phyloP scores from a whole-genome alignment of 1,140 invertebrate species.

The Leptinotarsa defecta region DNA sequence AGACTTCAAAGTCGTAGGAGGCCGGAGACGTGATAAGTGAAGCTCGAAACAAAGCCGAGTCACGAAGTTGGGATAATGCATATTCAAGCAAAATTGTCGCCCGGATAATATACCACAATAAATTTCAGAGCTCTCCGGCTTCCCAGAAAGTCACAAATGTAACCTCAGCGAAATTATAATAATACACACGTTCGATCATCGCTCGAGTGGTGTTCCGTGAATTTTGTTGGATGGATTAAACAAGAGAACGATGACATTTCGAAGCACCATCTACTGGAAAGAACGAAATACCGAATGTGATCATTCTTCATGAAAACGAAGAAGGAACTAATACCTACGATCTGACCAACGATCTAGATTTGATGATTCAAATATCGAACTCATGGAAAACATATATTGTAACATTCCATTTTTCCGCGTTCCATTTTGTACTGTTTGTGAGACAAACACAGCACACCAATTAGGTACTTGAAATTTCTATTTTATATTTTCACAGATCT shows the following conservation, averaged over 20 bases:
- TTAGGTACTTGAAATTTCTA: too few species aligned
- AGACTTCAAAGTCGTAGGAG: background rate
- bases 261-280: background rate
- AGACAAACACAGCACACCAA: too few species aligned
- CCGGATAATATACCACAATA: constrained; percentile 6
- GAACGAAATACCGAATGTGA: background rate
- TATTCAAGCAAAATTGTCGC: constrained; percentile 1
- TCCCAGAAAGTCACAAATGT: background rate
- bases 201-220: background rate
- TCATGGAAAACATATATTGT: too few species aligned
- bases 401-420: too few species aligned
- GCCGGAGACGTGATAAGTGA: background rate
- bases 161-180: constrained; percentile 6
- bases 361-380: too few species aligned
- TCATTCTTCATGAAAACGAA: too few species aligned
- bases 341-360: too few species aligned
- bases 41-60: background rate
- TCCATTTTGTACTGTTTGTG: too few species aligned
- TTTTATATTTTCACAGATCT: too few species aligned
- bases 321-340: too few species aligned
- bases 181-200: background rate
- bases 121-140: background rate
- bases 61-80: constrained; percentile 1
- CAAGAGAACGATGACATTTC: background rate
- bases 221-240: background rate